Evolutionary conservation across 2,797 vertebrate genomes (phyloP).

Genomic region (Helostoma temminkii): DNA sequence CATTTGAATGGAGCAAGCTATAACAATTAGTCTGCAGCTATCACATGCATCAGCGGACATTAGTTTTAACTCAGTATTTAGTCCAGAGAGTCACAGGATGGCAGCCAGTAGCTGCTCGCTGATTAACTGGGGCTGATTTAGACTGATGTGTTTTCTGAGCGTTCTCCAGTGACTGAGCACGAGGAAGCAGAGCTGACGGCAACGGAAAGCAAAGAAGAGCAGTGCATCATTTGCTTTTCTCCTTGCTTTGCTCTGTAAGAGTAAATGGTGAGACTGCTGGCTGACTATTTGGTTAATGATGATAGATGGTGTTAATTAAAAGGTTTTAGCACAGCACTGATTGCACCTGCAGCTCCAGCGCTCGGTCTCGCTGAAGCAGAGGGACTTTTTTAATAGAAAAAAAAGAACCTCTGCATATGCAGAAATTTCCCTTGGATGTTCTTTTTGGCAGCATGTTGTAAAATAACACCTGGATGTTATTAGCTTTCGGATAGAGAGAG

Average conservation of each 20-base stretch:
- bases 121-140: conserved; percentile 73
- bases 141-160: conserved; percentile 76
- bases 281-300: conserved; percentile 86
- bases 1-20: conserved; percentile 58
- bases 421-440: conserved; percentile 33
- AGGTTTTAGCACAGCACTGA: conserved; percentile 82
- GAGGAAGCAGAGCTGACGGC: conserved; percentile 41
- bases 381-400: conserved; percentile 20
- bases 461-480: conserved; percentile 63
- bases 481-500: conserved; percentile 26
- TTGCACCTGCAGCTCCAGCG: conserved; percentile 79
- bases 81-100: conserved; percentile 42
- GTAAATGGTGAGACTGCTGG: conserved; percentile 79
- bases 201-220: conserved; percentile 50
- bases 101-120: conserved; percentile 54
- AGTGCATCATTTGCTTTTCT: conserved; percentile 73
- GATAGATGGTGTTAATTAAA: conserved; percentile 88
- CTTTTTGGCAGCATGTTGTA: conserved; percentile 42
- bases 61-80: conserved; percentile 64
- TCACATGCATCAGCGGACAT: conserved; percentile 67
- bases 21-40: conserved; percentile 67
- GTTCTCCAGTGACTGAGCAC: conserved; percentile 66
- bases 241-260: conserved; percentile 71
- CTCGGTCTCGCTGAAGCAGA: conserved; percentile 56
- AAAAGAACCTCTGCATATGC: conserved; percentile 41